Conservation (phyloP, 2,888 invertebrate species). For the Auanema freiburgensis region DNA sequence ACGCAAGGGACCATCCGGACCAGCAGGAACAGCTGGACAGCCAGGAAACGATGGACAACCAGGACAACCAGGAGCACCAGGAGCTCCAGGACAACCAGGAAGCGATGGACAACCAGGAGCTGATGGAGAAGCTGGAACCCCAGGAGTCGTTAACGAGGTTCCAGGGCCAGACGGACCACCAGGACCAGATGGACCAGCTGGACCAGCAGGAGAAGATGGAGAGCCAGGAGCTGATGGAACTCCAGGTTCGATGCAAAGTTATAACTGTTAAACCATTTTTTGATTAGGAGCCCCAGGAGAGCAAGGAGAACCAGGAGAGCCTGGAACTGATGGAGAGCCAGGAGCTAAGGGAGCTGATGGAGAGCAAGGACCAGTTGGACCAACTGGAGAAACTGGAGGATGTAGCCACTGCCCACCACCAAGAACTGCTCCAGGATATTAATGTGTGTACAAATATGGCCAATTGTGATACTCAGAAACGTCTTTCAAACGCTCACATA, state of each 20-base stretch:
- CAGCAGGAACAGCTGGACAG: conserved; percentile 46
- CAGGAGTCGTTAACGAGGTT: conserved; percentile 30
- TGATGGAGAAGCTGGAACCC: conserved; percentile 48
- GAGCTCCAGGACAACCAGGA: conserved; percentile 32
- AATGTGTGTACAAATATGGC: conserved; percentile 4
- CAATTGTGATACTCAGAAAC: no score
- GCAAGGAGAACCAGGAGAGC: conserved; percentile 47
- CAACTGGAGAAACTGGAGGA: conserved; percentile 32
- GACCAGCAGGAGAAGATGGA: conserved; percentile 46
- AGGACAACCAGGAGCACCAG: conserved; percentile 57
- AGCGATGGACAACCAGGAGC: conserved; percentile 66
- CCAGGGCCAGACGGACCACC: conserved; percentile 40
- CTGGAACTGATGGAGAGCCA: conserved; percentile 47
- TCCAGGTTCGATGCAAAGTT: not conserved
- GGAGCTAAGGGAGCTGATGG: conserved; percentile 46
- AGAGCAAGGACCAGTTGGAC: conserved; percentile 31
- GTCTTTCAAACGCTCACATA: no score
- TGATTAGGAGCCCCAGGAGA: conserved; percentile 40
- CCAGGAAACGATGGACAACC: conserved; percentile 71
- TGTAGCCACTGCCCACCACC: conserved; percentile 58
- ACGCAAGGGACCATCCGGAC: conserved; percentile 47
- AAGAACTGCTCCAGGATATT: conserved; percentile 56
- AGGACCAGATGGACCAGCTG: conserved; percentile 7
- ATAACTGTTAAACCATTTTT: not conserved
- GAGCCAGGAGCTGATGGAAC: conserved; percentile 36